phyloP scores from a whole-genome alignment of 2,113 vertebrate genomes.

The Aramus guarauna region DNA sequence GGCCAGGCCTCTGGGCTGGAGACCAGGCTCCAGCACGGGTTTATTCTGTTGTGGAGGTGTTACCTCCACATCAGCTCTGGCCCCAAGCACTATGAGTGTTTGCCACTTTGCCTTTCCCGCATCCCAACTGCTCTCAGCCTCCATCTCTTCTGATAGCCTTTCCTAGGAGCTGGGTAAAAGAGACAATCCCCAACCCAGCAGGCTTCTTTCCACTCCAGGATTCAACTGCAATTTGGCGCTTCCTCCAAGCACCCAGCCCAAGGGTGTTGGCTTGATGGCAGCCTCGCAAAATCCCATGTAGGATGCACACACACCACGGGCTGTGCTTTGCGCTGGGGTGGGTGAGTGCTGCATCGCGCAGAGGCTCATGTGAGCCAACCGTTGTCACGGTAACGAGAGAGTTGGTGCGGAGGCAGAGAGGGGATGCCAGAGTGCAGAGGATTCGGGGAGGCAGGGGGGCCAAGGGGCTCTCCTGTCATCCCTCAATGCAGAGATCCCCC shows the following conservation, averaged over 20 bases:
- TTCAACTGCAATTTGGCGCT: background rate
- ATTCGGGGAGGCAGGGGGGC: background rate
- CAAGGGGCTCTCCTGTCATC: background rate
- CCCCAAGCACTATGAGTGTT: accelerated
- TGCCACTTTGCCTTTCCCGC: background rate
- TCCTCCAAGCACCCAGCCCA: background rate
- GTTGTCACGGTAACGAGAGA: constrained; percentile 49
- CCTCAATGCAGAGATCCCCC: background rate
- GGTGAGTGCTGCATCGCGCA: background rate
- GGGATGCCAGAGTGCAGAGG: constrained; percentile 9
- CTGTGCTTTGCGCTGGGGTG: background rate
- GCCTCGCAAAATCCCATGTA: accelerated
- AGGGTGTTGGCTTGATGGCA: background rate
- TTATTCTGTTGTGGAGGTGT: background rate
- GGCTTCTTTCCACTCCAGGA: accelerated
- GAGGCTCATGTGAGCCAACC: background rate
- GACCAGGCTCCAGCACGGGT: background rate
- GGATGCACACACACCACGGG: background rate
- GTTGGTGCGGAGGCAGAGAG: background rate
- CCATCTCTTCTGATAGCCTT: background rate
- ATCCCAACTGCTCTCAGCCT: background rate
- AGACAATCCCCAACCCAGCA: background rate
- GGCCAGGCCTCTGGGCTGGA: background rate
- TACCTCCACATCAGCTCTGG: background rate
- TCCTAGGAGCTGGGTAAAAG: background rate